A percentile compares a stretch with the other conserved stretches of the same genome.
phyloP scores from a whole-genome alignment of 1,140 invertebrate genomes.

The Diorhabda sublineata region DNA sequence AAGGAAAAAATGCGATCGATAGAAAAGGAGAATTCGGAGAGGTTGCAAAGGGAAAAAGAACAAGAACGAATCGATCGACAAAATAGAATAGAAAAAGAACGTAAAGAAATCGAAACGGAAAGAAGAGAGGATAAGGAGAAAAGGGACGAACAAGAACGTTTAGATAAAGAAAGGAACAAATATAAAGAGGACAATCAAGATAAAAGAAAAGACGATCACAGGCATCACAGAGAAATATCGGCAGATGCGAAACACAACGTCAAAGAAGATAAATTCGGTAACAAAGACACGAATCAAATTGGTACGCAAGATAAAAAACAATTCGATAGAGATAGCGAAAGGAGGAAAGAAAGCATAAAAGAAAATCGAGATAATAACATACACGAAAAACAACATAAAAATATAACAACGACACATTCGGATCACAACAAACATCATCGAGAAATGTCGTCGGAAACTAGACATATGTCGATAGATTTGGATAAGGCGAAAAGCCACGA shows the following conservation, averaged over 20 bases:
- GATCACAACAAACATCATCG: conserved; percentile 36
- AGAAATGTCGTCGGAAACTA: conserved; percentile 34
- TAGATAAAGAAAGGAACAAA: conserved; percentile 36
- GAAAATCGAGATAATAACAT: conserved; percentile 46
- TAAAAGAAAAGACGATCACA: conserved; percentile 35
- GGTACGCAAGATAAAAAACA: conserved; percentile 35
- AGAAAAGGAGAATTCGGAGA: conserved; percentile 38
- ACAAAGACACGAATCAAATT: conserved; percentile 21
- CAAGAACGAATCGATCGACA: conserved; percentile 37
- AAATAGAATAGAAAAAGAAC: conserved; percentile 40
- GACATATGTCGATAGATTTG: conserved; percentile 41
- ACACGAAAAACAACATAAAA: conserved; percentile 39
- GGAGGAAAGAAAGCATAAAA: conserved; percentile 44
- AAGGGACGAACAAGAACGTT: conserved; percentile 31
- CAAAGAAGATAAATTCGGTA: conserved; percentile 28
- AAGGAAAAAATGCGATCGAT: conserved; percentile 39
- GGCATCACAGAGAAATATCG: conserved; percentile 41
- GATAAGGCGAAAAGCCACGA: conserved; percentile 31
- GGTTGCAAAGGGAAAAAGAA: conserved; percentile 39
- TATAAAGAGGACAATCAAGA: conserved; percentile 44
- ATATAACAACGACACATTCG: conserved; percentile 21
- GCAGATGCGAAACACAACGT: conserved; percentile 35
- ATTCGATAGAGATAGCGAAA: conserved; percentile 36
- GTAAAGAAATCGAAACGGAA: conserved; percentile 44
- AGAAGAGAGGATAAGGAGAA: conserved; percentile 32